Percentiles rank a stretch among this genome's conserved stretches.
Evolutionary conservation across 2,113 vertebrate genomes (phyloP).

Genomic region (Hydrolagus affinis): DNA sequence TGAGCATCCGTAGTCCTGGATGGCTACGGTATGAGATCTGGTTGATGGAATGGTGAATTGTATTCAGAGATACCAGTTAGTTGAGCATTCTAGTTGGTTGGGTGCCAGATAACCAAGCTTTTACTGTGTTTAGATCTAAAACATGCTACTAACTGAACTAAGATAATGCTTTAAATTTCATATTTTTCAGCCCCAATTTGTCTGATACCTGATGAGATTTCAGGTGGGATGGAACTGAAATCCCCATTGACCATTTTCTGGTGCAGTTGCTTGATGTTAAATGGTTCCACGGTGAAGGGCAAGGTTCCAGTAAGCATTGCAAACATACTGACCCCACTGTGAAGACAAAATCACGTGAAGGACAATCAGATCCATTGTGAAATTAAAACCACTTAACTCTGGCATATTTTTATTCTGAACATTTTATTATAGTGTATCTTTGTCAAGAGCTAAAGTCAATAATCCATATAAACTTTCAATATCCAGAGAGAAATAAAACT

Average conservation of each 20-base stretch:
- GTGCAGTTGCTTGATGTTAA: slow-evolving; percentile 71
- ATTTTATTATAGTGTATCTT: neutral
- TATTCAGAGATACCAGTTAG: slow-evolving; percentile 34
- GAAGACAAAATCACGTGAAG: slow-evolving; percentile 33
- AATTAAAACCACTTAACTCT: neutral
- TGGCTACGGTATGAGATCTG: no score
- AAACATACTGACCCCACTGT: slow-evolving; percentile 68
- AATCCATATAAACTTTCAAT: neutral
- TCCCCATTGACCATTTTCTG: slow-evolving; percentile 70
- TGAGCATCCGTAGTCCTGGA: no score
- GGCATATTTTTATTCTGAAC: neutral
- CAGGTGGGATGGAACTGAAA: slow-evolving; percentile 59
- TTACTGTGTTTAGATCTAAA: neutral
- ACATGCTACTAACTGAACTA: slow-evolving; percentile 15
- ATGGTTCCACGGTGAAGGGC: slow-evolving; percentile 65
- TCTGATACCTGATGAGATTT: slow-evolving; percentile 63
- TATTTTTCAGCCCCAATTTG: neutral
- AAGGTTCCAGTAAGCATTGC: slow-evolving; percentile 69
- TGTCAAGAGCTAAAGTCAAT: neutral
- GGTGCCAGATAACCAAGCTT: no score
- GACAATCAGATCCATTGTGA: neutral
- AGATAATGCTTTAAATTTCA: no score
- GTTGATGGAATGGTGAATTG: no score
- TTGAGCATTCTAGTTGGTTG: no score
- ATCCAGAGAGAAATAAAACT: neutral